phyloP scores from a whole-genome alignment of 2,888 invertebrate species.

The Actias luna region DNA sequence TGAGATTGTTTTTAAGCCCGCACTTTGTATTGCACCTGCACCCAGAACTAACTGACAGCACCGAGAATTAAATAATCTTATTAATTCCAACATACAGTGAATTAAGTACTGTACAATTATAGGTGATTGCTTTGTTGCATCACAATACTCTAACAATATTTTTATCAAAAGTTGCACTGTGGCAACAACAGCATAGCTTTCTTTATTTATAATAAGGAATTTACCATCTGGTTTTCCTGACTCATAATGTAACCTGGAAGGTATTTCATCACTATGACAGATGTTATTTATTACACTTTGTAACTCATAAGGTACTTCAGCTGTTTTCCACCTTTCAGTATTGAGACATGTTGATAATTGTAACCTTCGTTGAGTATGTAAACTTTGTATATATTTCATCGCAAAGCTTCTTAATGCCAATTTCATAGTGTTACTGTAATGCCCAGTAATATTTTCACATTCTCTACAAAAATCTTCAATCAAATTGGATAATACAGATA shows the following conservation, averaged over 20 bases:
- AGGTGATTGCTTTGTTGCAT: slow-evolving; percentile 88
- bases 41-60: slow-evolving; percentile 97
- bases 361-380: slow-evolving; percentile 93
- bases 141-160: slow-evolving; percentile 96
- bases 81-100: slow-evolving; percentile 92
- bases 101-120: slow-evolving; percentile 90
- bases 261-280: slow-evolving; percentile 77
- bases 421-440: slow-evolving; percentile 89
- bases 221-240: slow-evolving; percentile 76
- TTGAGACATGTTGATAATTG: slow-evolving; percentile 93
- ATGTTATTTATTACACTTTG: slow-evolving; percentile 91
- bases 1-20: slow-evolving; percentile 96
- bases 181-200: slow-evolving; percentile 89
- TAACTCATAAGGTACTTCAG: slow-evolving; percentile 94
- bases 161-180: slow-evolving; percentile 93
- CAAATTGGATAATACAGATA: slow-evolving; percentile 87
- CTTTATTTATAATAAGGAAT: slow-evolving; percentile 84
- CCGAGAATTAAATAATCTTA: slow-evolving; percentile 93
- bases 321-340: slow-evolving; percentile 95
- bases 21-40: slow-evolving; percentile 97
- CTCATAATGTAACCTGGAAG: slow-evolving; percentile 54
- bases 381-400: slow-evolving; percentile 93
- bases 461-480: slow-evolving; percentile 90
- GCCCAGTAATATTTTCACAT: slow-evolving; percentile 88
- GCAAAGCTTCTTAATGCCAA: slow-evolving; percentile 93